Percentiles rank a stretch among this genome's conserved stretches.
Evolutionary conservation across 92 coral and sea anemone species (phyloP).

Genomic region (Epizoanthus stellaris): DNA sequence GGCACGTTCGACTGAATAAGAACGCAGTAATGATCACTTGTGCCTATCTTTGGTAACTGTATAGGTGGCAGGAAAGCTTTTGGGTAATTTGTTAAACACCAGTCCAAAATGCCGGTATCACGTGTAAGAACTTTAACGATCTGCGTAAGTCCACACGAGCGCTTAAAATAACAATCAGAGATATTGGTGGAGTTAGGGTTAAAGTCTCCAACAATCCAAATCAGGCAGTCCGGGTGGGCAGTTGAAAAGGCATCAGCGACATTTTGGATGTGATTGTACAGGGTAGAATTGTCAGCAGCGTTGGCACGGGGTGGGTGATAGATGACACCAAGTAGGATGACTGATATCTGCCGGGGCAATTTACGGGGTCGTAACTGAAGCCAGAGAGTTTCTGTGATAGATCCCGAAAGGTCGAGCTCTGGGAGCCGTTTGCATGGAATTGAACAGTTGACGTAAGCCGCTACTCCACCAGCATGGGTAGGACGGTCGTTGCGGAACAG

Average conservation of each 20-base stretch:
- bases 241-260: background rate
- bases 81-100: conserved; percentile 7
- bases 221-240: conserved; percentile 22
- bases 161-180: background rate
- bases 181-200: conserved; percentile 27
- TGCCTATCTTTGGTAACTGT: conserved; percentile 28
- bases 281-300: conserved; percentile 29
- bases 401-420: conserved; percentile 1
- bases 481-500: conserved; percentile 46
- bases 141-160: background rate
- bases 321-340: conserved; percentile 30
- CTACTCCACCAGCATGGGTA: conserved; percentile 47
- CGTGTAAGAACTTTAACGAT: background rate
- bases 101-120: conserved; percentile 12
- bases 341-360: conserved; percentile 15
- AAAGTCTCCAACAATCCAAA: conserved; percentile 36
- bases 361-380: background rate
- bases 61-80: background rate
- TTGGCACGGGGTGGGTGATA: conserved; percentile 54
- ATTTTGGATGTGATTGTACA: background rate
- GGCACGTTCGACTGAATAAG: background rate
- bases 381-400: background rate
- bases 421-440: conserved; percentile 42
- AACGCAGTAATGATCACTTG: conserved; percentile 20
- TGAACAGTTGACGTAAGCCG: conserved; percentile 39